Conservation (phyloP, 2,888 invertebrate genomes). For the Tanytarsus gracilentus region DNA sequence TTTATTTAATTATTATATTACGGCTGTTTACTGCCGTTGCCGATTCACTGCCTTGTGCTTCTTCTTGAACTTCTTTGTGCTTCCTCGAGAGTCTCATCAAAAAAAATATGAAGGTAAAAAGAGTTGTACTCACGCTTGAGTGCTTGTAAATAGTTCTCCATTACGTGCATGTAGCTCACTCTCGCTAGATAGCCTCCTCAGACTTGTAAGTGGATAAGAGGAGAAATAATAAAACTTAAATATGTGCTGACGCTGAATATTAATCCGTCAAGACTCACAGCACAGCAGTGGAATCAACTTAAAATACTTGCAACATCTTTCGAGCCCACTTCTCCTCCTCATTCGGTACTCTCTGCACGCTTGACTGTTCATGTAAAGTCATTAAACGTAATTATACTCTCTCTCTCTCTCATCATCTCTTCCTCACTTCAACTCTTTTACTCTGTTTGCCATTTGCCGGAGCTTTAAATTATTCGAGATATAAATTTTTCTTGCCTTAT, state of each 20-base stretch:
- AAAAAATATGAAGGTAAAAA: no score
- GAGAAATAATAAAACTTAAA: conserved; percentile 3
- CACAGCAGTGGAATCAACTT: conserved; percentile 21
- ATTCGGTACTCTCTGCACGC: neutral
- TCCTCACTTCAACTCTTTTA: neutral
- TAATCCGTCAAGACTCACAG: conserved; percentile 21
- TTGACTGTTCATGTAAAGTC: conserved; percentile 26
- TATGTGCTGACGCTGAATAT: conserved; percentile 29
- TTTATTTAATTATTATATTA: conserved; percentile 29
- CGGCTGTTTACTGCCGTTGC: neutral
- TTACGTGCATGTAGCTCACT: neutral
- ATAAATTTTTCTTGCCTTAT: neutral
- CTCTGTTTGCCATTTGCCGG: neutral
- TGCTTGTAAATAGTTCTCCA: conserved; percentile 2
- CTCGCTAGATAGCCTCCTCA: neutral
- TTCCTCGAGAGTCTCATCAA: no score
- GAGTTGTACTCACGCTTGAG: neutral
- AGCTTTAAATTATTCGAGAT: conserved; percentile 20
- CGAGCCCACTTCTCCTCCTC: no score
- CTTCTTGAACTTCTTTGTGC: no score
- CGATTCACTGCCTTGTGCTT: no score
- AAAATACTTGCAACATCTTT: conserved; percentile 22
- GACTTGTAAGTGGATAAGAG: neutral
- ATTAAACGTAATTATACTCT: conserved; percentile 27
- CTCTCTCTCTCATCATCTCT: neutral